Evolutionary conservation across 2,797 vertebrate species (phyloP).

Genomic region (Schizothorax lantsangensis): DNA sequence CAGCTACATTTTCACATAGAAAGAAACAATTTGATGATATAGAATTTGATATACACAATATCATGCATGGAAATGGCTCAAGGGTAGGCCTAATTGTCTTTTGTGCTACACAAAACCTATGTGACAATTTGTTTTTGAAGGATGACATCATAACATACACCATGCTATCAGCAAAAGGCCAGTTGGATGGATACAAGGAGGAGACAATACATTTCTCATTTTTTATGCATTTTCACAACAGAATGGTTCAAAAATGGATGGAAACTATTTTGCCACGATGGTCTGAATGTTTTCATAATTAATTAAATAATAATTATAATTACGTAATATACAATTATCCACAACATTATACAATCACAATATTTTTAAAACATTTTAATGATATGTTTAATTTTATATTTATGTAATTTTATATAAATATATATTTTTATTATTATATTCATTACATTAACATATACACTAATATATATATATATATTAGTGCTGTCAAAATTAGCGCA

Average conservation of each 20-base stretch:
- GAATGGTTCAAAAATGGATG: not conserved
- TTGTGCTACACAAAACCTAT: not conserved
- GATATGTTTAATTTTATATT: not conserved
- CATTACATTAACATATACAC: too few species aligned
- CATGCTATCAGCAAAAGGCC: not conserved
- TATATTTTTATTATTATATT: too few species aligned
- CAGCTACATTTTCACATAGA: slow-evolving; percentile 26
- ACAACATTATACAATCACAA: not conserved
- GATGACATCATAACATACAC: not conserved
- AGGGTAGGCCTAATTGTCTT: not conserved
- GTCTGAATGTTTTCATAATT: not conserved
- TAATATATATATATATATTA: too few species aligned
- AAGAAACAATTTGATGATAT: not conserved
- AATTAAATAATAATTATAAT: not conserved
- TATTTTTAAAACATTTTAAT: too few species aligned
- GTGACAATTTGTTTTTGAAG: not conserved
- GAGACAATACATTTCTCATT: not conserved
- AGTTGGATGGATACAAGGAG: not conserved
- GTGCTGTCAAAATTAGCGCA: too few species aligned
- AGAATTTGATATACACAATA: not conserved
- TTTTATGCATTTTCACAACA: not conserved
- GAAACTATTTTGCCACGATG: not conserved
- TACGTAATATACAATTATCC: not conserved
- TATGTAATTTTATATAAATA: not conserved
- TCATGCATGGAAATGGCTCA: not conserved